phyloP scores from a whole-genome alignment of 92 coral and sea anemone species.

The Micromussa lordhowensis region DNA sequence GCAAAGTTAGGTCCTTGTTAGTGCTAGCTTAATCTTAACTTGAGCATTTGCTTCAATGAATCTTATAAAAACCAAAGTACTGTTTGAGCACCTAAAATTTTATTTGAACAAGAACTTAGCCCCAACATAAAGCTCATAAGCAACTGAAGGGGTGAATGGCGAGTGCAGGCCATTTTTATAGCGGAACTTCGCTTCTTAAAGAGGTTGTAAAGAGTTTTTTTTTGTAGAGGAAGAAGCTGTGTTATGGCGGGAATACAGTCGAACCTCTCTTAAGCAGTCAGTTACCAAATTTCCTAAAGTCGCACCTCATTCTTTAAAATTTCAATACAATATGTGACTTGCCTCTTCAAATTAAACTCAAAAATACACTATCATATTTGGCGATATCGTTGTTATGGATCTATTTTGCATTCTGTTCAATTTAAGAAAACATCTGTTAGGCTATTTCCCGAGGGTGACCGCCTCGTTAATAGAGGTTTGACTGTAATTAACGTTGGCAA shows the following conservation, averaged over 20 bases:
- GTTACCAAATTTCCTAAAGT: slow-evolving; percentile 1
- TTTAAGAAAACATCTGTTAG: neutral
- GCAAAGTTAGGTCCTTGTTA: neutral
- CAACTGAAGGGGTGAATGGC: slow-evolving; percentile 18
- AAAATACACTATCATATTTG: neutral
- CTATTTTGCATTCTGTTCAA: too few relatives aligned
- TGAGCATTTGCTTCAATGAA: neutral
- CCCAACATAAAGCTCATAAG: slow-evolving; percentile 6
- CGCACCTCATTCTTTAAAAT: neutral
- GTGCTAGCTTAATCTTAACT: neutral
- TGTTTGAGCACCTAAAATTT: slow-evolving; percentile 3
- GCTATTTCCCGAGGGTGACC: neutral
- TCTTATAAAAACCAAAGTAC: slow-evolving; percentile 1
- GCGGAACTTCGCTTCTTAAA: neutral
- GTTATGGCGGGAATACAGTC: neutral
- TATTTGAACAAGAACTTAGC: slow-evolving; percentile 5
- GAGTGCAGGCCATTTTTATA: too few relatives aligned
- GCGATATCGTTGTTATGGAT: too few relatives aligned
- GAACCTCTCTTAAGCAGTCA: too few relatives aligned
- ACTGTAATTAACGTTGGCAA: too few relatives aligned
- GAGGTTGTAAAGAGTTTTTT: neutral
- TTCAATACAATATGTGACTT: neutral
- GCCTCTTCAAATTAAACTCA: neutral
- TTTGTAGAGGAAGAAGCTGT: neutral
- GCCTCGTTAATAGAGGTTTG: neutral